Evolutionary conservation across 2,113 vertebrate genomes (phyloP), one percentile per base, ranked within the genome.

Genomic region (Nipponia nippon): DNA sequence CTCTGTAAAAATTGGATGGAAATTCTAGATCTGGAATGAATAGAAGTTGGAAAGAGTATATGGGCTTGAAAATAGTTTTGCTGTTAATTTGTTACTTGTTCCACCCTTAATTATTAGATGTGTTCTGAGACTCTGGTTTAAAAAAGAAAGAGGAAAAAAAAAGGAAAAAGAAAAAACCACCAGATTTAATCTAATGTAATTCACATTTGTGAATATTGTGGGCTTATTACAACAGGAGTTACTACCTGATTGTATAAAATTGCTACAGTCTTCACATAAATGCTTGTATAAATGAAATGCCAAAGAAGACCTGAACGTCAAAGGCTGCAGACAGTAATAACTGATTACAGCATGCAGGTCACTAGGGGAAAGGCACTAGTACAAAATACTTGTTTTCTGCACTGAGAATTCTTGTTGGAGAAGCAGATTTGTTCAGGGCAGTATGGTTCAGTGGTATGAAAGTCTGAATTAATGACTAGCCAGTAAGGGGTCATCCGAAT

Each of bases 401-500:
- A 27, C 52, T 67, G 59, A 47, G 47, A 79, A 32, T 78, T 95
- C 72, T 82, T 86, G 66, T 62, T 93, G 50, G 20, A 70, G 63
- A 81, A 86, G 79, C 82, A 80, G 32, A 38, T 93, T 91, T 79
- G 6, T 82, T 91, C 58, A 53, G n/a, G 58, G 62, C 36, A 56
- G 21, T 40, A 17, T 71, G 34, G 61, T 69, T 82, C 69, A 61
- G 56, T 78, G 66, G 40, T 73, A 77, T 76, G 47, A 76, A 81
- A 69, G 70, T 76, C 75, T 93, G 80, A 83, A 93, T 94, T 89
- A 96, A 93, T 97, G 52, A 82, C 61, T 91, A 84, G 89, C 91
- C 30, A 76, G 47, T 66, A 46, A 73, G 36, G 47, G 82, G 34
- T 90, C 77, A 72, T 87, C 78, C 66, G 55, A 78, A 78, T 63